Evolutionary conservation across 2,888 invertebrate species (phyloP).

Genomic region (Zygaena filipendulae): DNA sequence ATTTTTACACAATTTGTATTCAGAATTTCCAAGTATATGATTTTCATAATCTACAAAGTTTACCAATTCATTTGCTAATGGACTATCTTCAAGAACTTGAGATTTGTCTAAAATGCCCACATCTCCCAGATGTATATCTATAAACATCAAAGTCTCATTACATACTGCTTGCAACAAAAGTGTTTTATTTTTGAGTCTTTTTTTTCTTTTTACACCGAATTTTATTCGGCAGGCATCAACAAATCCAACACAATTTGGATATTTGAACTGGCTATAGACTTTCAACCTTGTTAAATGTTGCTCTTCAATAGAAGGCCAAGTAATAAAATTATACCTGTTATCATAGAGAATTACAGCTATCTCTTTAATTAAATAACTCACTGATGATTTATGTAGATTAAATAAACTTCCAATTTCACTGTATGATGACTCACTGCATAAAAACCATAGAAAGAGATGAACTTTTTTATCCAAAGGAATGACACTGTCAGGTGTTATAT

Average conservation of each 20-base stretch:
- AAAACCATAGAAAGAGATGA: conserved; percentile 46
- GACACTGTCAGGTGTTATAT: conserved; percentile 26
- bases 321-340: conserved; percentile 39
- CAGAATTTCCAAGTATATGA: conserved; percentile 48
- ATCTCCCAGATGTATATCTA: conserved; percentile 43
- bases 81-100: conserved; percentile 45
- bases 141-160: conserved; percentile 49
- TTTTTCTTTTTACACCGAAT: conserved; percentile 37
- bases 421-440: conserved; percentile 43
- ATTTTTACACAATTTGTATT: conserved; percentile 46
- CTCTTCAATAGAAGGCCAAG: conserved; percentile 51
- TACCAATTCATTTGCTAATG: conserved; percentile 35
- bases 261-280: conserved; percentile 45
- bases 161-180: conserved; percentile 56
- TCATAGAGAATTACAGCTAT: conserved; percentile 38
- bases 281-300: conserved; percentile 53
- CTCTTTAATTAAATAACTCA: conserved; percentile 48
- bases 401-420: conserved; percentile 45
- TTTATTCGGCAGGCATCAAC: conserved; percentile 49
- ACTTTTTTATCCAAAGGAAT: conserved; percentile 46
- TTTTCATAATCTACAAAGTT: conserved; percentile 51
- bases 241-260: conserved; percentile 58
- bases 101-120: conserved; percentile 40
- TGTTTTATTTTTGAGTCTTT: conserved; percentile 29
- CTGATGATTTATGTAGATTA: conserved; percentile 46